phyloP scores from a whole-genome alignment of 1,140 invertebrate species.

The Heliconius eleuchia region DNA sequence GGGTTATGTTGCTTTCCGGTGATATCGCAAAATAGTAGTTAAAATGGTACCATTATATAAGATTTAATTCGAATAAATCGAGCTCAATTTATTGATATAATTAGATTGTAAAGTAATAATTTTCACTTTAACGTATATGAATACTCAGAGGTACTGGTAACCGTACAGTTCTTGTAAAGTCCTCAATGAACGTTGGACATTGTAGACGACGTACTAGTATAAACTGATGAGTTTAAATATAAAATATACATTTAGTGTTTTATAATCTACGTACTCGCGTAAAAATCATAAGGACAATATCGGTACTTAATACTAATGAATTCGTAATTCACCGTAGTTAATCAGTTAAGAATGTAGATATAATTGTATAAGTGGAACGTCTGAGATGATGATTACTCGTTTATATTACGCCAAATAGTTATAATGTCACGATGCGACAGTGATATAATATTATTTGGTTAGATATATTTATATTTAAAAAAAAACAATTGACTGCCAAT shows the following conservation, averaged over 20 bases:
- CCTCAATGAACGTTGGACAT: constrained; percentile 67
- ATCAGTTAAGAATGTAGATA: constrained; percentile 69
- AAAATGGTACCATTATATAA: constrained; percentile 47
- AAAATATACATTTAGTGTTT: constrained; percentile 76
- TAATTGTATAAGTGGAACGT: constrained; percentile 58
- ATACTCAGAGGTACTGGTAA: constrained; percentile 2
- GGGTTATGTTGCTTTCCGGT: constrained; percentile 43
- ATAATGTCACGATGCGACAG: constrained; percentile 62
- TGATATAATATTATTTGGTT: constrained; percentile 70
- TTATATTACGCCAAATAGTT: constrained; percentile 64
- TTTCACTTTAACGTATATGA: constrained; percentile 55
- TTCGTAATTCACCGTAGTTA: constrained; percentile 68
- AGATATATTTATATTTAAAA: constrained; percentile 55
- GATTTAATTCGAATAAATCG: constrained; percentile 76
- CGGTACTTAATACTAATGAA: constrained; percentile 67
- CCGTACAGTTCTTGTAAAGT: constrained; percentile 59
- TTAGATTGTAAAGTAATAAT: constrained; percentile 68
- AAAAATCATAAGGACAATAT: constrained; percentile 80
- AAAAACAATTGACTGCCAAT: constrained; percentile 79
- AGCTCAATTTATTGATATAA: constrained; percentile 75
- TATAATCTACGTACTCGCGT: constrained; percentile 78
- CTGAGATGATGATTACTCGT: constrained; percentile 40
- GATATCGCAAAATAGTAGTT: constrained; percentile 43
- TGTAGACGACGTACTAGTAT: constrained; percentile 65
- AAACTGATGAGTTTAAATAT: constrained; percentile 38